These are phyloP conservation scores for Pteronotus mesoamericanus DNA, from an alignment of 2,797 vertebrate genomes.

Conservation along the genomic window DNA sequence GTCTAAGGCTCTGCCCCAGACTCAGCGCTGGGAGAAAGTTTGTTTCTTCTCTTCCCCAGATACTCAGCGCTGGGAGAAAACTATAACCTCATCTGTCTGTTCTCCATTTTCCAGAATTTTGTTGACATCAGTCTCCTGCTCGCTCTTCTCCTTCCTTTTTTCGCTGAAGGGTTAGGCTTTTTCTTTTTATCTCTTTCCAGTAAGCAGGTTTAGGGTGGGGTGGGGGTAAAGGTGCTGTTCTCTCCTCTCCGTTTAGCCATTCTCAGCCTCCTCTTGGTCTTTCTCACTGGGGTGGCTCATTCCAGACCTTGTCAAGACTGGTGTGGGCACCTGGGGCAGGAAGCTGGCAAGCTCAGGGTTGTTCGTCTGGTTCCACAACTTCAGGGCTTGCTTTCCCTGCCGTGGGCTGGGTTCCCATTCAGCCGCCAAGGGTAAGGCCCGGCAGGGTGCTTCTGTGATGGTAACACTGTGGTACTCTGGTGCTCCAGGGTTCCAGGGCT, in stretches of 20 bases:
- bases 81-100: not conserved
- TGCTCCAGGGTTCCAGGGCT: not conserved
- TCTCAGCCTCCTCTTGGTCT: not conserved
- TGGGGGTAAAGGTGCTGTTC: not conserved
- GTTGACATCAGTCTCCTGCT: not conserved
- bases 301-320: constrained; percentile 41
- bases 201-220: not conserved
- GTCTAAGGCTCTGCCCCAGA: not conserved
- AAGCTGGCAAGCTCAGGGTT: constrained; percentile 8
- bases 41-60: not conserved
- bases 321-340: constrained; percentile 28
- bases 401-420: not conserved
- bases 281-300: not conserved
- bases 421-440: not conserved
- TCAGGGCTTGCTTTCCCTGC: not conserved
- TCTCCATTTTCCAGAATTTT: not conserved
- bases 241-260: not conserved
- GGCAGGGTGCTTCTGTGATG: not conserved
- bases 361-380: constrained; percentile 43
- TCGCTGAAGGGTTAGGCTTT: not conserved
- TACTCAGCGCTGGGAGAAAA: not conserved
- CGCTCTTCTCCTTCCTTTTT: not conserved
- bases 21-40: not conserved
- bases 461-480: not conserved
- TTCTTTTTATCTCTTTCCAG: not conserved